Evolutionary conservation across 2,113 vertebrate genomes (phyloP).

Genomic region (Pristiophorus japonicus): DNA sequence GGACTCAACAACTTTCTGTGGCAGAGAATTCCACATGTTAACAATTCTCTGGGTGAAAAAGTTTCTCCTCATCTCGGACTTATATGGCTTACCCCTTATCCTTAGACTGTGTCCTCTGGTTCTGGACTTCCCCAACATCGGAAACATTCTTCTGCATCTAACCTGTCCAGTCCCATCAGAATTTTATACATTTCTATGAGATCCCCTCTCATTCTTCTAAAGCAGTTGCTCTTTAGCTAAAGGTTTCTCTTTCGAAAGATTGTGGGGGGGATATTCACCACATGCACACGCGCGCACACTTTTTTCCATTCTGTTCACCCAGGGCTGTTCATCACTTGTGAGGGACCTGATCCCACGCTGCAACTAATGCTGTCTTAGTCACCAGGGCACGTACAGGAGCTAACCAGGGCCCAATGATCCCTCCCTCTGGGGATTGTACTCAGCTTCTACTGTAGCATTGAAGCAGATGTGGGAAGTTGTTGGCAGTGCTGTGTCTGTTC

Average conservation of each 20-base stretch:
- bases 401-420: not conserved
- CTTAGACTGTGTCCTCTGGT: too few relatives aligned
- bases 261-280: too few relatives aligned
- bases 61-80: too few relatives aligned
- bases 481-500: not conserved
- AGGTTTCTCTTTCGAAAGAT: not conserved
- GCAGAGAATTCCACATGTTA: too few relatives aligned
- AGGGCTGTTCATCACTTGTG: not conserved
- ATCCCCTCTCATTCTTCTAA: too few relatives aligned
- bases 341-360: not conserved
- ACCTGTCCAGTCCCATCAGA: too few relatives aligned
- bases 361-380: not conserved
- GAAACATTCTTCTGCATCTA: too few relatives aligned
- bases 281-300: not conserved
- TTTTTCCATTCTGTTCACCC: not conserved
- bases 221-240: not conserved
- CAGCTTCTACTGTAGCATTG: not conserved
- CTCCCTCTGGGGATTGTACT: not conserved
- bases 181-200: too few relatives aligned
- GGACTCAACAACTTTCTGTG: too few relatives aligned
- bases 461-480: not conserved
- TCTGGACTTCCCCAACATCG: too few relatives aligned
- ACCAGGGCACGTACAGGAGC: not conserved
- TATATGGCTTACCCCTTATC: too few relatives aligned
- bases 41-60: too few relatives aligned